These are phyloP conservation scores for Cephalopachus bancanus DNA, from an alignment of 2,797 vertebrate species.

Conservation along the genomic window DNA sequence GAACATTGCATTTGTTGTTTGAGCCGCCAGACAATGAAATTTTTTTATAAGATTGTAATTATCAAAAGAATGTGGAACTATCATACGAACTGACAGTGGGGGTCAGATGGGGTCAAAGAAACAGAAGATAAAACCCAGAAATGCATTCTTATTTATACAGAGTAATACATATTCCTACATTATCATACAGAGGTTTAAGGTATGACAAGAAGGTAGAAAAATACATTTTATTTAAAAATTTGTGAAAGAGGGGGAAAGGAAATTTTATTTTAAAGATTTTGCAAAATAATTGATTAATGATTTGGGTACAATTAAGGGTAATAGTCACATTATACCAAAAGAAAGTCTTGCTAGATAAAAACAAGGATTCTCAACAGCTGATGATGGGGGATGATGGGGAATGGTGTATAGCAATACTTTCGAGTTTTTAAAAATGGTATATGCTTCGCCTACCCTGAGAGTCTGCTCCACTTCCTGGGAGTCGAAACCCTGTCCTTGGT, in stretches of 20 bases:
- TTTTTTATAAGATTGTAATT: neutral
- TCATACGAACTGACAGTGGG: neutral
- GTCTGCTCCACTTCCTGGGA: neutral
- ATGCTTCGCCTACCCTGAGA: neutral
- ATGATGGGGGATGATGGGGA: neutral
- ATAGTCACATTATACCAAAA: neutral
- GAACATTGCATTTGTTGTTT: neutral
- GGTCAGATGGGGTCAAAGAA: neutral
- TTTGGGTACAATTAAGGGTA: neutral
- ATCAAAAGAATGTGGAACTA: neutral
- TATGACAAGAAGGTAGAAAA: neutral
- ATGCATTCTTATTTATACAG: neutral
- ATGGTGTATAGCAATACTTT: neutral
- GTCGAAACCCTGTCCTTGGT: neutral
- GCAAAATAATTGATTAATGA: neutral
- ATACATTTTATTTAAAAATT: neutral
- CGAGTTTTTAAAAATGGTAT: neutral
- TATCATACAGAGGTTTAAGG: neutral
- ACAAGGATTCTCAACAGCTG: neutral
- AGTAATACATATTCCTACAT: neutral
- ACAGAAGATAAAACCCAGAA: neutral
- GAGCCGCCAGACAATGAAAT: neutral
- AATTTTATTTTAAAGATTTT: neutral
- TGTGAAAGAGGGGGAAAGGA: neutral
- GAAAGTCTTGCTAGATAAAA: neutral